These are phyloP conservation scores for Tethea ocularis DNA, from an alignment of 2,888 invertebrate genomes.

Conservation along the genomic window DNA sequence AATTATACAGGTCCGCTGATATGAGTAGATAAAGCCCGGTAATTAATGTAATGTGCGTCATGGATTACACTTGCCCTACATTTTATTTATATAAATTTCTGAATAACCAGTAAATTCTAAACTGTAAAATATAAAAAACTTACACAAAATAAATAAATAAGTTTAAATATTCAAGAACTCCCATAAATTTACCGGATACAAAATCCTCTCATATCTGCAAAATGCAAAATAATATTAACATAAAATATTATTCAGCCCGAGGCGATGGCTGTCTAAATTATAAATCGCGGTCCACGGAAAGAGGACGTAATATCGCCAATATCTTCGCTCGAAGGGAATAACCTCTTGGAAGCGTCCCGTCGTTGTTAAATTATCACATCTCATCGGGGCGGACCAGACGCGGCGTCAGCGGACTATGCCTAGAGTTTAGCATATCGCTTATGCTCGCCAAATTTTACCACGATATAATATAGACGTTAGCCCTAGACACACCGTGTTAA, in stretches of 20 bases:
- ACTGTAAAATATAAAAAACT: too few relatives aligned
- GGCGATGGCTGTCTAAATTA: conserved; percentile 60
- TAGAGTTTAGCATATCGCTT: conserved; percentile 74
- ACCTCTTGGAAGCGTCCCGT: conserved; percentile 53
- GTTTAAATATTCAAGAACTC: conserved; percentile 18
- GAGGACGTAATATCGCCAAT: conserved; percentile 63
- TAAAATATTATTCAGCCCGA: conserved; percentile 57
- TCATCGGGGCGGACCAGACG: conserved; percentile 65
- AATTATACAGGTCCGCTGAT: conserved; percentile 75
- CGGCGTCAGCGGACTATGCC: conserved; percentile 67
- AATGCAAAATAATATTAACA: conserved; percentile 59
- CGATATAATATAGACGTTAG: conserved; percentile 66
- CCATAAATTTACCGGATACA: conserved; percentile 32
- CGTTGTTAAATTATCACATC: conserved; percentile 76
- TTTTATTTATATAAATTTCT: conserved; percentile 18
- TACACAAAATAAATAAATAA: too few relatives aligned
- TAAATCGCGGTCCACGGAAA: conserved; percentile 57
- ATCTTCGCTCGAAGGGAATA: conserved; percentile 57
- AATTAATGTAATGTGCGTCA: conserved; percentile 71
- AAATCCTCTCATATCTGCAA: conserved; percentile 48
- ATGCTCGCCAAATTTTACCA: conserved; percentile 62
- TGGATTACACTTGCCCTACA: conserved; percentile 59
- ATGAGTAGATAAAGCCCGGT: conserved; percentile 70
- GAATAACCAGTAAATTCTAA: not conserved
- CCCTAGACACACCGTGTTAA: conserved; percentile 62